A percentile compares a stretch with the other conserved stretches of the same genome.
Evolutionary conservation across 2,888 invertebrate genomes (phyloP).

Genomic region (Lysandra bellargus): DNA sequence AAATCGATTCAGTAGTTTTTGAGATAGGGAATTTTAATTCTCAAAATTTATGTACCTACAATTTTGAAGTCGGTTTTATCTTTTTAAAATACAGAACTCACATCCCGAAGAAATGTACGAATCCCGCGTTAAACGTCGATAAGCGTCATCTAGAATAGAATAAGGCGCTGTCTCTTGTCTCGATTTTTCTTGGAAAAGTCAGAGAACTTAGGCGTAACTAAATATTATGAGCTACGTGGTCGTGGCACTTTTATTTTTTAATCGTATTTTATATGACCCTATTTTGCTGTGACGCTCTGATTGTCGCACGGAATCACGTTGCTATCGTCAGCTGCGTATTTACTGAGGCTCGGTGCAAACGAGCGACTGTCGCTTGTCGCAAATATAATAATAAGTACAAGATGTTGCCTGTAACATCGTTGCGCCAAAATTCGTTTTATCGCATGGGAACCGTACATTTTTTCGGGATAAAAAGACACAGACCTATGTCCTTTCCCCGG

Average conservation of each 20-base stretch:
- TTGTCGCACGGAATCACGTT: not conserved
- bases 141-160: too few relatives aligned
- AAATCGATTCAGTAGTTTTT: too few relatives aligned
- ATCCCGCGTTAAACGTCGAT: too few relatives aligned
- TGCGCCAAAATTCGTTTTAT: too few relatives aligned
- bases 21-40: too few relatives aligned
- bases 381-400: not conserved
- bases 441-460: too few relatives aligned
- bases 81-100: too few relatives aligned
- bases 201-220: not conserved
- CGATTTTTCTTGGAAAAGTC: not conserved
- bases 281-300: not conserved
- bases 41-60: too few relatives aligned
- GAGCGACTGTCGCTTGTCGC: not conserved
- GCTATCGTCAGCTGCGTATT: not conserved
- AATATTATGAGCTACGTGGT: not conserved
- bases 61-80: too few relatives aligned
- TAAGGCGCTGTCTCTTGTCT: not conserved
- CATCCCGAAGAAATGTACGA: too few relatives aligned
- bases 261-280: not conserved
- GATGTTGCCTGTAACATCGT: not conserved
- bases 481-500: too few relatives aligned
- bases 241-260: not conserved
- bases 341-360: not conserved
- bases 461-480: too few relatives aligned